Percentiles rank a stretch among this genome's conserved stretches.
Evolutionary conservation across 2,797 vertebrate species (phyloP).

Genomic region (Natrix natrix): DNA sequence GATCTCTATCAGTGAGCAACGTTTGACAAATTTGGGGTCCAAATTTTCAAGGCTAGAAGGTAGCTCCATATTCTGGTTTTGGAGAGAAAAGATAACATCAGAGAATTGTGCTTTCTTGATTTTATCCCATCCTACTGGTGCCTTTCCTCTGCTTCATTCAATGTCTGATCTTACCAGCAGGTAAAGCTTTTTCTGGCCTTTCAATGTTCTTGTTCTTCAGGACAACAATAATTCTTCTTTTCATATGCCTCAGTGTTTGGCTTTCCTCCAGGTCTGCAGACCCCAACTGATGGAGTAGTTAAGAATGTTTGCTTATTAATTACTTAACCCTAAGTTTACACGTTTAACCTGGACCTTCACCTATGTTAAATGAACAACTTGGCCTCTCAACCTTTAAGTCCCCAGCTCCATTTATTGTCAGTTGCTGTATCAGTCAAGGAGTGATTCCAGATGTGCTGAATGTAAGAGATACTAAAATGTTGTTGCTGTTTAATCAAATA

Average conservation of each 20-base stretch:
- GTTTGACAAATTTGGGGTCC: not conserved
- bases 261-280: not conserved
- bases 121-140: not conserved
- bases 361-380: not conserved
- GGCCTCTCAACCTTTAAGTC: not conserved
- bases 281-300: no score
- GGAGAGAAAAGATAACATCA: not conserved
- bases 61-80: not conserved
- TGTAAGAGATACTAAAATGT: not conserved
- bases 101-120: not conserved
- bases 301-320: not conserved
- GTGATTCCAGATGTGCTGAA: not conserved
- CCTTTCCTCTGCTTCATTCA: not conserved
- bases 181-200: not conserved
- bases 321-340: not conserved
- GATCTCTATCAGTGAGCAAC: not conserved
- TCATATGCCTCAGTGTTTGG: not conserved
- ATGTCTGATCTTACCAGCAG: not conserved
- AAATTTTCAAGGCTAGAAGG: not conserved
- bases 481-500: not conserved
- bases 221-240: not conserved
- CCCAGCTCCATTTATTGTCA: not conserved
- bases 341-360: not conserved
- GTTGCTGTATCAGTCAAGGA: not conserved
- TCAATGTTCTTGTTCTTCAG: not conserved